Percentiles rank a stretch among this genome's conserved stretches.
These are phyloP conservation scores for Hemiprocne comata DNA, from an alignment of 2,113 vertebrate genomes.

Conservation along the genomic window DNA sequence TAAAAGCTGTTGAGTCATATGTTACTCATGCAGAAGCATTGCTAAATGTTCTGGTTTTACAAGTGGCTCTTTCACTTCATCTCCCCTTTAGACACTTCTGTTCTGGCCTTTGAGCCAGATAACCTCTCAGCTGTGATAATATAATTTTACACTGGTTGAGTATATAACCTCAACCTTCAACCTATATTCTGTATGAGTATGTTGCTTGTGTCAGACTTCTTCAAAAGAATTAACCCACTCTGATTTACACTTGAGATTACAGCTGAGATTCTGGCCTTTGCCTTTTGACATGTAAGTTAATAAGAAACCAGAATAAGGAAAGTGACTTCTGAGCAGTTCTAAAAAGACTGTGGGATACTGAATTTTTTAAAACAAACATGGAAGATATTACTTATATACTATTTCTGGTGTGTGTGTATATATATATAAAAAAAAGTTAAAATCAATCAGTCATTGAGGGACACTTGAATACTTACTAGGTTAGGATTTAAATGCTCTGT, in stretches of 20 bases:
- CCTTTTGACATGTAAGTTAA: not conserved
- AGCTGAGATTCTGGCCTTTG: not conserved
- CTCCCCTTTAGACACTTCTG: too few species aligned
- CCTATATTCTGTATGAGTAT: not conserved
- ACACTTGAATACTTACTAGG: not conserved
- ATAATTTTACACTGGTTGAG: not conserved
- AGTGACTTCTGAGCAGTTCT: not conserved
- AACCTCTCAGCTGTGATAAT: not conserved
- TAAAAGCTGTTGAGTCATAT: not conserved
- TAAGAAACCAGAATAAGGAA: not conserved
- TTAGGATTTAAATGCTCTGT: not conserved
- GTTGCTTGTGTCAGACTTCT: not conserved
- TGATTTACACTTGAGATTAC: not conserved
- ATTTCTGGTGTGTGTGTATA: not conserved
- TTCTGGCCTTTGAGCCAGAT: not conserved
- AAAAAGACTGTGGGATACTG: not conserved
- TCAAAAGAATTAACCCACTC: not conserved
- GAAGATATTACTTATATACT: not conserved
- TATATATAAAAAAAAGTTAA: not conserved
- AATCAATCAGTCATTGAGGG: not conserved
- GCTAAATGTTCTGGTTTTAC: not conserved
- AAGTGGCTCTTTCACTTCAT: not conserved
- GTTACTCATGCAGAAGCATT: not conserved
- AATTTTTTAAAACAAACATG: not conserved
- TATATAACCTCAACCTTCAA: not conserved